Conservation (phyloP, 2,888 invertebrate genomes). For the Bombylius major region DNA sequence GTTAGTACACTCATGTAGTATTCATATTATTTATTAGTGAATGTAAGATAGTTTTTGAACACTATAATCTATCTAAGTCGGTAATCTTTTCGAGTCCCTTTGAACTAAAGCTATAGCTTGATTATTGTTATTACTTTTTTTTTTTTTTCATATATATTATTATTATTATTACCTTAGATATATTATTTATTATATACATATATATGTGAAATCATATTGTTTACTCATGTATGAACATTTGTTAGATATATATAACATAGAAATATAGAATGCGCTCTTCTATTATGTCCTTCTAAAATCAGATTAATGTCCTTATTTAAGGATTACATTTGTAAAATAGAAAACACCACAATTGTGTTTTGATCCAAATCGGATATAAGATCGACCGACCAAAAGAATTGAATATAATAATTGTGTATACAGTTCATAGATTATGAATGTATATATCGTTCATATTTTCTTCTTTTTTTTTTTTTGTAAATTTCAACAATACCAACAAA, state of each 20-base stretch:
- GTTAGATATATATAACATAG: too few species aligned
- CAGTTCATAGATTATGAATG: too few species aligned
- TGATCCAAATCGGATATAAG: conserved; percentile 31
- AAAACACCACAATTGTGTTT: conserved; percentile 35
- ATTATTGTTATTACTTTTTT: background rate
- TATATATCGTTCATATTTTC: too few species aligned
- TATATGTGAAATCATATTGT: conserved; percentile 21
- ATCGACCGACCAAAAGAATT: background rate
- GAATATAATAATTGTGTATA: too few species aligned
- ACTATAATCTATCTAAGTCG: conserved; percentile 25
- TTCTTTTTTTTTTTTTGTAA: too few species aligned
- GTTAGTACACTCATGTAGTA: too few species aligned
- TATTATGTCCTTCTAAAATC: conserved; percentile 11
- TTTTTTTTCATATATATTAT: background rate
- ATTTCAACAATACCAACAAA: too few species aligned
- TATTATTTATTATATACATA: background rate
- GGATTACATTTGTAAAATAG: conserved; percentile 15
- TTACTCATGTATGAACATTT: conserved; percentile 32
- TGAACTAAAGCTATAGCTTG: conserved; percentile 14
- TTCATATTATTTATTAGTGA: too few species aligned
- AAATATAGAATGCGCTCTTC: conserved; percentile 3
- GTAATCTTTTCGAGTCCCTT: conserved; percentile 31
- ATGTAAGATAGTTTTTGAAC: too few species aligned
- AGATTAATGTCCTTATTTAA: conserved; percentile 16
- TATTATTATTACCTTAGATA: background rate